Percentiles rank a stretch among this genome's conserved stretches.
Conservation (phyloP, 64 coral and sea anemone species). For the Montipora capricornis region DNA sequence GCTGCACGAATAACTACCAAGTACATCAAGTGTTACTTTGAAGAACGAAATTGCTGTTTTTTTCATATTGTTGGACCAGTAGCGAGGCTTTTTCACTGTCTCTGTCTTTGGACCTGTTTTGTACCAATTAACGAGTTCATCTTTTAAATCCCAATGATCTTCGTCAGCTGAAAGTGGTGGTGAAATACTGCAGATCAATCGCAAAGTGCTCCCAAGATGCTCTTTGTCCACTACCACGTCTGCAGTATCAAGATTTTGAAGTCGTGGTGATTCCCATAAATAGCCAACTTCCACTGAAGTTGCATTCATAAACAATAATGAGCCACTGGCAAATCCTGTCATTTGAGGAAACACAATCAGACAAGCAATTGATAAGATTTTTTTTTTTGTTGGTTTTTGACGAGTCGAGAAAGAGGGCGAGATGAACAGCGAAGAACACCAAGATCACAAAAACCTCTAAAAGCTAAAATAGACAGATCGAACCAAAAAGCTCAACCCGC, state of each 20-base stretch:
- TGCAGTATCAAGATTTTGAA: constrained; percentile 31
- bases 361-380: too few species aligned
- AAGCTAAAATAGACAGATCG: too few species aligned
- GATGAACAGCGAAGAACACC: too few species aligned
- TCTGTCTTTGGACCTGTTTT: constrained; percentile 26
- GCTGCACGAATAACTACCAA: constrained; percentile 56
- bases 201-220: constrained; percentile 8
- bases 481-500: too few species aligned
- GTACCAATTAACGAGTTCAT: constrained; percentile 61
- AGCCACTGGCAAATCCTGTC: neutral
- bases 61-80: constrained; percentile 57
- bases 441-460: too few species aligned
- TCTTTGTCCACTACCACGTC: constrained; percentile 36
- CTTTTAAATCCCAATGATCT: constrained; percentile 13
- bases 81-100: constrained; percentile 15
- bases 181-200: constrained; percentile 34
- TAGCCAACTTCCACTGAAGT: constrained; percentile 62
- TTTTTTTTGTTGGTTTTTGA: too few species aligned
- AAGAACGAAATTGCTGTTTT: constrained; percentile 47
- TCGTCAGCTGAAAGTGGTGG: constrained; percentile 14
- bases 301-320: constrained; percentile 24
- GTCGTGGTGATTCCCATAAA: constrained; percentile 54
- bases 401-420: too few species aligned
- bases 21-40: constrained; percentile 28
- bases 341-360: too few species aligned